phyloP scores from a whole-genome alignment of 2,888 invertebrate genomes.

The Eilema griseolum region DNA sequence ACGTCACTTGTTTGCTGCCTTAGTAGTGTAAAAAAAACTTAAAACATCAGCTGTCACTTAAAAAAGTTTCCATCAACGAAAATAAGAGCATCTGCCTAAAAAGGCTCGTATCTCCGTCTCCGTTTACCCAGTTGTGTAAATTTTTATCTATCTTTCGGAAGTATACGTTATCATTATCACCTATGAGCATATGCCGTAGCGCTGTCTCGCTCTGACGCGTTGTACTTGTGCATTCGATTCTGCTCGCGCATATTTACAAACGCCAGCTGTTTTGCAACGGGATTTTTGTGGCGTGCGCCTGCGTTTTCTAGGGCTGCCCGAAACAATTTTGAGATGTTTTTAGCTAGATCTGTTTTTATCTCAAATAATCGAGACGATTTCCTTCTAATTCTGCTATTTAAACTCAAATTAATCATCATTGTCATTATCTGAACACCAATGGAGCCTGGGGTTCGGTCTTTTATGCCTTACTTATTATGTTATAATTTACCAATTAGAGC shows the following conservation, averaged over 20 bases:
- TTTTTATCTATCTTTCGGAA: conserved; percentile 30
- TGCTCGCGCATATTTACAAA: conserved; percentile 61
- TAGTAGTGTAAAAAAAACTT: not conserved
- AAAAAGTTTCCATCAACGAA: not conserved
- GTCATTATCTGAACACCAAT: no score
- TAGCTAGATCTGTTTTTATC: not conserved
- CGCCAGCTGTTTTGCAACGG: conserved; percentile 81
- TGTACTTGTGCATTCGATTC: conserved; percentile 38
- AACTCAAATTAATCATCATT: not conserved
- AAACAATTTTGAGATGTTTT: not conserved
- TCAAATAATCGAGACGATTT: not conserved
- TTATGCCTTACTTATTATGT: no score
- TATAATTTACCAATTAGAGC: no score
- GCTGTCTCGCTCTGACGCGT: conserved; percentile 40
- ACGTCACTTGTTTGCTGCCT: not conserved
- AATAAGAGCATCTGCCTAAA: conserved; percentile 3
- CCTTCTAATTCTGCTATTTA: not conserved
- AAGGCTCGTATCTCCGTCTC: conserved; percentile 12
- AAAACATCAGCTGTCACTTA: not conserved
- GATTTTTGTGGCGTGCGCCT: conserved; percentile 66
- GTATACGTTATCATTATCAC: conserved; percentile 45
- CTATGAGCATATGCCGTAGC: conserved; percentile 46
- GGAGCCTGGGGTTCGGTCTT: no score
- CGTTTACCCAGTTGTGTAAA: conserved; percentile 26
- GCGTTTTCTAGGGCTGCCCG: conserved; percentile 57